Base-by-base conservation (phyloP, 1,140 invertebrate species). In the Andrena cerasifolii region DNA sequence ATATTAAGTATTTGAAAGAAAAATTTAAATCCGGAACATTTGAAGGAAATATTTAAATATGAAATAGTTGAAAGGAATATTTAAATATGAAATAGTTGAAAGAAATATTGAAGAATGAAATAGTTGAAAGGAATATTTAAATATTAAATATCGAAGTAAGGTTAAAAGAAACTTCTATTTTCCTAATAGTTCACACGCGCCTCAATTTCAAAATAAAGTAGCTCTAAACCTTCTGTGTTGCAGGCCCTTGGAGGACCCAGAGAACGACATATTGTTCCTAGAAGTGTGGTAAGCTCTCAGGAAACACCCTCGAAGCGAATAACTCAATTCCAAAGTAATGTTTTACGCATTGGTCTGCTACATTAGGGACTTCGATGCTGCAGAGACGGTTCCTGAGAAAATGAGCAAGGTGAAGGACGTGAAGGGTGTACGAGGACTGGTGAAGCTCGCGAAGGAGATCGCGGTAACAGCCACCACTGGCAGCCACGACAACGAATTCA, bases 401-500 rank as follows among this genome's bases (percentile, higher is more conserved):
- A 96, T 98, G 92, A 96, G 95, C 62, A 97, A 97, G 92, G 94
- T 98, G 67, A 95, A 96, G 71, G 96, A 96, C 83, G 96, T 98
- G 0, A 97, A 97, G 91, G 97, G 96, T 10, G 95, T 97, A 0
- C 95, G 95, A 88, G 97, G 97, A 0, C 92, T 97, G 8, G 93
- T 96, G 26, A 97, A 97, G 91, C 90, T 97, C 16, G 95, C 99
- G 92, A 99, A 99, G 90, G 98, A 99, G 94, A 98, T 99, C 56
- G 98, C 98, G 0, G 96, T 99, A 62, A 98, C 98, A 5, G 98
- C 98, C 1, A 96, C 98, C 8, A 97, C 96, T 3, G 97, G 97
- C 31, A 98, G 98, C 92, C 97, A 98, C 87, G 96, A 98, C 74
- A 99, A 99, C 90, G 98, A 99, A 92, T 96, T 99, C 78, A 97